Evolutionary conservation across 2,113 vertebrate species (phyloP), one percentile per base, ranked within the genome.

Genomic region (Lophius piscatorius): DNA sequence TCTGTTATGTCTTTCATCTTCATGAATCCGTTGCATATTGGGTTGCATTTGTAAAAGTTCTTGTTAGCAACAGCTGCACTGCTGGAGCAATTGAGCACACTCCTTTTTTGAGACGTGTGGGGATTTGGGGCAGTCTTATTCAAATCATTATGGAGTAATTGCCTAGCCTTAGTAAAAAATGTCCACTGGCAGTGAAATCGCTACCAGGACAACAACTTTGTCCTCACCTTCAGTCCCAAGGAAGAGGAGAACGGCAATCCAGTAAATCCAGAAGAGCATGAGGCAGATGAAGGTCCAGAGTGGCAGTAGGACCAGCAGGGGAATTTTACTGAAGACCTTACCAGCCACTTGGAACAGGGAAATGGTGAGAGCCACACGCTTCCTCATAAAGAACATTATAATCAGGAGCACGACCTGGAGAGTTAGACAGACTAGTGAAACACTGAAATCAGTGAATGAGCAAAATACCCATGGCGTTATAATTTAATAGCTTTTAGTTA

Each of bases 281-380:
- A 99, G 94, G 65, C 92, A 93, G 74, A 98, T 88, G 79, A 98
- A 98, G 13, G 96, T 98, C 96, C 96, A 98, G 77, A 99, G 93
- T 8, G 97, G 96, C 70, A 98, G 97, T 87, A 98, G 91, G 69
- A 90, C 94, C 60, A 99, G 89, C 63, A 98, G 83, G 0, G 97
- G 97, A 82, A 99, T 85, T 80, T 95, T 92, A 59, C 93, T 93
- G 81, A 99, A 99, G 48, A 99, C 97, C 82, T 98, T 98, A 36
- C 97, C 96, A 3, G 97, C 96, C 87, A 99, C 96, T 0, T 97
- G 95, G 82, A 99, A 99, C 85, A 99, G 90, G 75, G 96, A 92
- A 65, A 99, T 97, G 56, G 96, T 98, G 79, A 99, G 94, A 45
- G 95, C 94, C 71, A 99, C 96, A 9, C 96, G 92, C 68, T 96